phyloP scores from a whole-genome alignment of 2,888 invertebrate species.

The Drosophila eohydei region DNA sequence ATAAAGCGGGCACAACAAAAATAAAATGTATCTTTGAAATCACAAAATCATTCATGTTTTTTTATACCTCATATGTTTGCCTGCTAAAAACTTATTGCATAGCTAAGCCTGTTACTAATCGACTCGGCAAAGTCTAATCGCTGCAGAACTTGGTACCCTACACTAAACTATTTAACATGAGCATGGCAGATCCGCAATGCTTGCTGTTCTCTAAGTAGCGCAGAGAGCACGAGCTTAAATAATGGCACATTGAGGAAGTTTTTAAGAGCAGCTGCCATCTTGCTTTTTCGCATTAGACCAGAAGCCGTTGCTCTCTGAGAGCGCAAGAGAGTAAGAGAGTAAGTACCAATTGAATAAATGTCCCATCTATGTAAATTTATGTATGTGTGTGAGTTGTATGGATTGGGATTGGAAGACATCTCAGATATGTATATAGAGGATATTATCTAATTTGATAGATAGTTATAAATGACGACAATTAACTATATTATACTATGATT shows the following conservation, averaged over 20 bases:
- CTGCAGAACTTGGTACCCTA: not conserved
- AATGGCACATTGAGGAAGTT: not conserved
- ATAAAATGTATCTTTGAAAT: not conserved
- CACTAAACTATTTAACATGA: not conserved
- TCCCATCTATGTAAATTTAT: not conserved
- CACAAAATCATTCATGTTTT: not conserved
- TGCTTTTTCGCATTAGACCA: not conserved
- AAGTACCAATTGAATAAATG: not conserved
- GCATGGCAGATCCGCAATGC: not conserved
- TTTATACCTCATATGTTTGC: not conserved
- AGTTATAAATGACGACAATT: not conserved
- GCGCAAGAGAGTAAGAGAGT: not conserved
- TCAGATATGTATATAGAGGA: not conserved
- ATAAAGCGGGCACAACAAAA: slow-evolving; percentile 43
- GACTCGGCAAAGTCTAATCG: not conserved
- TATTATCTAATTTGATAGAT: not conserved
- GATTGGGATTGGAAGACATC: too few species aligned
- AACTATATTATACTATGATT: slow-evolving; percentile 62
- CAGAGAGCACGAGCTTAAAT: not conserved
- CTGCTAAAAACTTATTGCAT: not conserved
- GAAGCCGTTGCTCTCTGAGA: not conserved
- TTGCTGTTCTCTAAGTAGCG: not conserved
- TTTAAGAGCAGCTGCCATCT: not conserved
- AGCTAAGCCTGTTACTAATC: not conserved
- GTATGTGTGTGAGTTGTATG: not conserved